Conservation (phyloP, 2,113 vertebrate species). For the Aplodontia rufa region DNA sequence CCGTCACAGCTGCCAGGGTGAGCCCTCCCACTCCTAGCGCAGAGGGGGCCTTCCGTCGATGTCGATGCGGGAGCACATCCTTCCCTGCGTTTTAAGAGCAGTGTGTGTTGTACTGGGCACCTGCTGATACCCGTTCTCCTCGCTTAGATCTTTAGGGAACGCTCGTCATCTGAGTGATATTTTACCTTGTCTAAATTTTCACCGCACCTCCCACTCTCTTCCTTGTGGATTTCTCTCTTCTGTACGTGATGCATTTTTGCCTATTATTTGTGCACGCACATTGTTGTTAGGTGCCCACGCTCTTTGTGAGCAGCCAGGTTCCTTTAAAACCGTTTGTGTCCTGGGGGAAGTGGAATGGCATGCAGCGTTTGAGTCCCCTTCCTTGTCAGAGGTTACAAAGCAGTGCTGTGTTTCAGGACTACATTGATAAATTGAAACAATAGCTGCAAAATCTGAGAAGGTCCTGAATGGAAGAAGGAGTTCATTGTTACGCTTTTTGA, state of each 20-base stretch:
- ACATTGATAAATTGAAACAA: constrained; percentile 48
- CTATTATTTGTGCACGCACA: background rate
- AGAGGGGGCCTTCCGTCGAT: background rate
- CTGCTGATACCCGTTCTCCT: background rate
- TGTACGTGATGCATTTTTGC: background rate
- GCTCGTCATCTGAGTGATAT: background rate
- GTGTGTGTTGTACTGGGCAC: background rate
- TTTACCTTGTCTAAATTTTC: background rate
- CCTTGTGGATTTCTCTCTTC: background rate
- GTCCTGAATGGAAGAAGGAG: constrained; percentile 57
- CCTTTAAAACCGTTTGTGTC: constrained; percentile 9
- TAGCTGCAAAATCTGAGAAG: constrained; percentile 40
- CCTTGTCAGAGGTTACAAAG: constrained; percentile 53
- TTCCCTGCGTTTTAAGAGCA: background rate
- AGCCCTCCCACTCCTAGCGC: background rate
- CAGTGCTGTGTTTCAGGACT: constrained; percentile 53
- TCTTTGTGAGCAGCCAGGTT: background rate
- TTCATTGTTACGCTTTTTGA: constrained; percentile 39
- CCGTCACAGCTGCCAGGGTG: background rate
- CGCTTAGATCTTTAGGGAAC: background rate
- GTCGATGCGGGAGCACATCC: no score
- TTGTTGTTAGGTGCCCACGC: background rate
- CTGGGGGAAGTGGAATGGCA: background rate
- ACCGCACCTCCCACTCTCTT: fast-evolving
- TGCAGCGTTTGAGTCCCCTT: background rate